phyloP scores from a whole-genome alignment of 2,888 invertebrate genomes.

The Napeogenes inachia region DNA sequence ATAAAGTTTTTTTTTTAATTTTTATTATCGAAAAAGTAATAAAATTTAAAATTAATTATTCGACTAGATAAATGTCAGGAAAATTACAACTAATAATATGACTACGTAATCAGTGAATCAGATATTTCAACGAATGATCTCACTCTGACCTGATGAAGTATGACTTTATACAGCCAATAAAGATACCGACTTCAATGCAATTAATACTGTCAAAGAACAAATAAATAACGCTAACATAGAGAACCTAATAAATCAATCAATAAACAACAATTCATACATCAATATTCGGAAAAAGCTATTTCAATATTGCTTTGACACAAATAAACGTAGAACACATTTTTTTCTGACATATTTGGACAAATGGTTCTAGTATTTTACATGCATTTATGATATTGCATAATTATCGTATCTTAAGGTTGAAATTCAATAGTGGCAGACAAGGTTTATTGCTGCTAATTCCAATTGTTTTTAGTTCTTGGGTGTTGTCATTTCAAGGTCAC shows the following conservation, averaged over 20 bases:
- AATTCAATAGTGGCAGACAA: constrained; percentile 24
- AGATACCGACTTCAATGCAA: constrained; percentile 2
- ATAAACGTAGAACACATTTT: too few relatives aligned
- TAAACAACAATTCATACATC: too few relatives aligned
- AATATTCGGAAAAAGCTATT: too few relatives aligned
- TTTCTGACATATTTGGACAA: too few relatives aligned
- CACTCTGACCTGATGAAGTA: constrained; percentile 35
- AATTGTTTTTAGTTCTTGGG: constrained; percentile 29
- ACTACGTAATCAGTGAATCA: constrained; percentile 30
- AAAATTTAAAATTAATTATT: too few relatives aligned
- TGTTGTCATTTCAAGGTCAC: constrained; percentile 25
- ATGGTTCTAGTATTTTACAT: too few relatives aligned
- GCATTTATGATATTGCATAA: too few relatives aligned
- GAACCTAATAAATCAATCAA: not conserved
- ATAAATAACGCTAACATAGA: not conserved
- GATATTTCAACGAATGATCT: constrained; percentile 43
- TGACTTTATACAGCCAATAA: constrained; percentile 19
- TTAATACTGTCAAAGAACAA: not conserved
- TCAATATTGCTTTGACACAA: too few relatives aligned
- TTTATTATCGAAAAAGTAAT: too few relatives aligned
- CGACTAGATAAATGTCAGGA: constrained; percentile 5
- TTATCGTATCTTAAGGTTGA: not conserved
- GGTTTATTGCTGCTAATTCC: constrained; percentile 25
- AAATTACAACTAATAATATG: constrained; percentile 19
- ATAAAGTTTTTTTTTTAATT: too few relatives aligned